A percentile compares a stretch with the other conserved stretches of the same genome.
These are phyloP conservation scores for Urocynchramus pylzowi DNA, from an alignment of 2,113 vertebrate species.

Conservation along the genomic window DNA sequence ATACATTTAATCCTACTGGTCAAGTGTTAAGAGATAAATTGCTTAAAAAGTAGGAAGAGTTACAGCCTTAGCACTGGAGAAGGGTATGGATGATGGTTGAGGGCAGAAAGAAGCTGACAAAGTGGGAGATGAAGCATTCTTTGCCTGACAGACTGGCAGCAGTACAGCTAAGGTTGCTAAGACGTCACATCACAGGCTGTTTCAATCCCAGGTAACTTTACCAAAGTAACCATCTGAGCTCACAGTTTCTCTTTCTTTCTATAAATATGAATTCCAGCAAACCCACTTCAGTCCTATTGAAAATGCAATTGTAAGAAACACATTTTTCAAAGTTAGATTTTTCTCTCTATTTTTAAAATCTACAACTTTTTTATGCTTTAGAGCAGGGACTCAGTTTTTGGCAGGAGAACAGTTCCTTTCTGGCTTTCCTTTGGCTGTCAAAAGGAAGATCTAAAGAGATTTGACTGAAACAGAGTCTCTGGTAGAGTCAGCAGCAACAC, in stretches of 20 bases:
- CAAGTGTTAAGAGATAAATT: neutral
- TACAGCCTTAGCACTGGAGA: neutral
- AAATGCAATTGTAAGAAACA: neutral
- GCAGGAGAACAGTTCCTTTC: neutral
- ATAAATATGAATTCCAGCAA: neutral
- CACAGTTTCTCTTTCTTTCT: neutral
- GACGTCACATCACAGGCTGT: neutral
- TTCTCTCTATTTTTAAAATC: neutral
- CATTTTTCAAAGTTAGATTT: neutral
- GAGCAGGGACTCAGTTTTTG: neutral
- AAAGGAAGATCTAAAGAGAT: neutral
- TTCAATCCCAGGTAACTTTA: neutral
- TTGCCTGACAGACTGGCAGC: neutral
- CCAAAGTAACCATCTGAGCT: neutral
- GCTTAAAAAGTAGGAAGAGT: neutral
- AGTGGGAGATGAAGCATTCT: neutral
- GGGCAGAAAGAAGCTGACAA: neutral
- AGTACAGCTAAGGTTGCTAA: neutral
- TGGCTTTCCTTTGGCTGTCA: slow-evolving; percentile 4
- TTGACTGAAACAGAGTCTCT: neutral
- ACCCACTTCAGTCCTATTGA: neutral
- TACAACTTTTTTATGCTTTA: neutral
- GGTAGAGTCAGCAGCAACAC: neutral
- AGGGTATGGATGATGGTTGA: neutral
- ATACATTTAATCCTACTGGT: neutral